phyloP scores from a whole-genome alignment of 1,140 invertebrate genomes.

The Micrasema longulum region DNA sequence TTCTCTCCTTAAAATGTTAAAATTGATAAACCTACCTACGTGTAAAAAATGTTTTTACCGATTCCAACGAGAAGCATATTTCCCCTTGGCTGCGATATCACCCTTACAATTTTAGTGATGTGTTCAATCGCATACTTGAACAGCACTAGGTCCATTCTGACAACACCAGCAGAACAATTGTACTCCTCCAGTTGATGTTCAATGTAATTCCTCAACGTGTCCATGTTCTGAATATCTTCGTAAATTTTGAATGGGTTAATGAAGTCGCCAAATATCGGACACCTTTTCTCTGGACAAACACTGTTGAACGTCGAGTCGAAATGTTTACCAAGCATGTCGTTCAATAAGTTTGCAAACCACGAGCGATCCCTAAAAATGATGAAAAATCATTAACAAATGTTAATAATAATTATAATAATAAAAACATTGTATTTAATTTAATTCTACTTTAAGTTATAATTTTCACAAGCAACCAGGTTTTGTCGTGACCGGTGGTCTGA shows the following conservation, averaged over 20 bases:
- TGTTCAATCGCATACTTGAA: constrained; percentile 89
- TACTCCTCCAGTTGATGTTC: constrained; percentile 81
- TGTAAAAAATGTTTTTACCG: constrained; percentile 65
- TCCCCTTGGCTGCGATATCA: constrained; percentile 85
- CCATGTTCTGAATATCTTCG: constrained; percentile 79
- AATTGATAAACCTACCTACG: too few relatives aligned
- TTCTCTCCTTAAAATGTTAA: too few relatives aligned
- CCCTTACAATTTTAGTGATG: constrained; percentile 81
- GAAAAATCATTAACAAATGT: constrained; percentile 33
- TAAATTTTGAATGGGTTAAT: constrained; percentile 81
- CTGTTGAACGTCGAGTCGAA: constrained; percentile 84
- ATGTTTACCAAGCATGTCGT: constrained; percentile 77
- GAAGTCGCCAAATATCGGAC: constrained; percentile 84
- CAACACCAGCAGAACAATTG: constrained; percentile 79
- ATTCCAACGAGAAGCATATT: constrained; percentile 87
- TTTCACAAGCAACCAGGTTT: too few relatives aligned
- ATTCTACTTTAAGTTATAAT: background rate
- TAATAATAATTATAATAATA: too few relatives aligned
- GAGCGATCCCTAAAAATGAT: constrained; percentile 73
- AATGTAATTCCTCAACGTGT: constrained; percentile 73
- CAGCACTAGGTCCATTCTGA: constrained; percentile 83
- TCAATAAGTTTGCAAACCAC: constrained; percentile 78
- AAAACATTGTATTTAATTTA: too few relatives aligned
- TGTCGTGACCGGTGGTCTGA: too few relatives aligned
- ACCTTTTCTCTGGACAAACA: constrained; percentile 80